phyloP scores from a whole-genome alignment of 2,888 invertebrate genomes.

The Lacanobia wlatinum region DNA sequence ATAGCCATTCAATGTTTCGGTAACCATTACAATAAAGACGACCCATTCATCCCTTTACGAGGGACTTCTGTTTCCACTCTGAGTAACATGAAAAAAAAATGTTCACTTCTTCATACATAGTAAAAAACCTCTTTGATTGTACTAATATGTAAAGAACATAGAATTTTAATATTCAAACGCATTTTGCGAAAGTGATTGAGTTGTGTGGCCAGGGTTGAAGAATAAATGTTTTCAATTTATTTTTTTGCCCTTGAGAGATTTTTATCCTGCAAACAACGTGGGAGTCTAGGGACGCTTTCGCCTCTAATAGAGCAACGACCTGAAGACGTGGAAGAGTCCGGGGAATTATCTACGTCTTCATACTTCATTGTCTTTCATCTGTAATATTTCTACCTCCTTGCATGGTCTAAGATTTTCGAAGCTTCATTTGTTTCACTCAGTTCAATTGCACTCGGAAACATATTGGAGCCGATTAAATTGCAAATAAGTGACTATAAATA shows the following conservation, averaged over 20 bases:
- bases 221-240: conserved; percentile 23
- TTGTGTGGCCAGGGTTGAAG: neutral
- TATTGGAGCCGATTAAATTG: neutral
- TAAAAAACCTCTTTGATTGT: conserved; percentile 15
- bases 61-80: conserved; percentile 53
- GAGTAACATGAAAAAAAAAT: conserved; percentile 49
- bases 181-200: neutral
- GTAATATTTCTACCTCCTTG: neutral
- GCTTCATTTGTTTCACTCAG: neutral
- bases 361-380: neutral
- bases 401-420: neutral
- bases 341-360: conserved; percentile 4
- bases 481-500: neutral
- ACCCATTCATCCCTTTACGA: conserved; percentile 45
- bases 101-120: conserved; percentile 24
- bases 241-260: neutral
- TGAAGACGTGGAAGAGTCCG: neutral
- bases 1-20: conserved; percentile 47
- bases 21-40: conserved; percentile 52
- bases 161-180: neutral
- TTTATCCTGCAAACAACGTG: conserved; percentile 16
- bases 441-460: neutral
- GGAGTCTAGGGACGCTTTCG: conserved; percentile 5
- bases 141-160: neutral
- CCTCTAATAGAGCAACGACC: conserved; percentile 30